Percentiles rank a stretch among this genome's conserved stretches.
Evolutionary conservation across 37 sponge, comb jelly and placozoan species (phyloP).

Genomic region (Oopsacas minuta): DNA sequence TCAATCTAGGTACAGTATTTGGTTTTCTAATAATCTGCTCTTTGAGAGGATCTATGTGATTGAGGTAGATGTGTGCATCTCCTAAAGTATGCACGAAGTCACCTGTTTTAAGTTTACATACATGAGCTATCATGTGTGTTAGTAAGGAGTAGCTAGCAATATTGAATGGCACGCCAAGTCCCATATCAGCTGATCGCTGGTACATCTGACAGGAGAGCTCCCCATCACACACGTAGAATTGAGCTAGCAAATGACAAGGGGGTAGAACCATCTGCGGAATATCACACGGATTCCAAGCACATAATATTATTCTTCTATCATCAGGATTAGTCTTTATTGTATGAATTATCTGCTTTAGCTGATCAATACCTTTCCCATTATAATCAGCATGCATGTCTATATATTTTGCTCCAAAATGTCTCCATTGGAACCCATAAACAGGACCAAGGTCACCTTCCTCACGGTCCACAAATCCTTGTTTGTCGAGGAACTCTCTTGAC

Average conservation of each 20-base stretch:
- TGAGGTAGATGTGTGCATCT: slow-evolving; percentile 83
- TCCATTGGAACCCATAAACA: slow-evolving; percentile 97
- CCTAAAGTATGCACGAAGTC: slow-evolving; percentile 21
- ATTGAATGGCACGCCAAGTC: slow-evolving; percentile 96
- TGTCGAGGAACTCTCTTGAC: slow-evolving; percentile 65
- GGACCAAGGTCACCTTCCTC: slow-evolving; percentile 95
- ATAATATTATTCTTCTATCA: slow-evolving; percentile 86
- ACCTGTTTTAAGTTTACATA: slow-evolving; percentile 60
- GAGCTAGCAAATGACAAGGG: slow-evolving; percentile 87
- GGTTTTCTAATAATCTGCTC: slow-evolving; percentile 68
- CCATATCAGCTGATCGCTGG: slow-evolving; percentile 90
- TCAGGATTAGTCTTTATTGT: slow-evolving; percentile 82
- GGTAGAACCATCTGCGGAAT: slow-evolving; percentile 82
- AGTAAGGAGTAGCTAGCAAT: slow-evolving; percentile 90
- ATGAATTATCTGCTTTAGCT: slow-evolving; percentile 71
- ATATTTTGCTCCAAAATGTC: slow-evolving; percentile 93
- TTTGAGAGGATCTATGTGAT: slow-evolving; percentile 78
- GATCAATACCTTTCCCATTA: slow-evolving; percentile 82
- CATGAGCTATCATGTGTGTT: slow-evolving; percentile 94
- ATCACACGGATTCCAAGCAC: slow-evolving; percentile 91
- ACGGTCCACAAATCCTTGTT: slow-evolving; percentile 50
- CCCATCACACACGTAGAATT: slow-evolving; percentile 88
- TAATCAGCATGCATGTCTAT: slow-evolving; percentile 87
- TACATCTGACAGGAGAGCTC: slow-evolving; percentile 93
- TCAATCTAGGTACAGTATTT: slow-evolving; percentile 52